phyloP scores from a whole-genome alignment of 2,797 vertebrate species.

The Menidia menidia region DNA sequence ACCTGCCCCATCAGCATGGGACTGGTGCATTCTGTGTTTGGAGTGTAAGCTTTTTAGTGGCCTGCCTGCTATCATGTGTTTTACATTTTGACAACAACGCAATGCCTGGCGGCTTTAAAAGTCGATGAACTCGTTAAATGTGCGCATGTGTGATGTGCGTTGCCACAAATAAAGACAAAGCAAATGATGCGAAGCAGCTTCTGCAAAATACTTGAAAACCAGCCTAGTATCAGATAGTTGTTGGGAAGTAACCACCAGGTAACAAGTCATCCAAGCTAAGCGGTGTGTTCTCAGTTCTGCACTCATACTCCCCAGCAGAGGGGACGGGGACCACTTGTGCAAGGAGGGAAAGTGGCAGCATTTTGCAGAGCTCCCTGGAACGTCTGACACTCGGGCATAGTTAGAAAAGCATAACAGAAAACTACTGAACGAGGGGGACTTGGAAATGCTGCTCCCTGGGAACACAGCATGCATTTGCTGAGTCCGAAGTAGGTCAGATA shows the following conservation, averaged over 20 bases:
- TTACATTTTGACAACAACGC: no score
- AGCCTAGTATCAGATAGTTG: not conserved
- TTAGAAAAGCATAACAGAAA: not conserved
- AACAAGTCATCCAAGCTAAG: no score
- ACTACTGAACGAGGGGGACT: not conserved
- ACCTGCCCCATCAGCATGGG: no score
- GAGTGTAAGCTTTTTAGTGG: no score
- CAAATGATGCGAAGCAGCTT: not conserved
- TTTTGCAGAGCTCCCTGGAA: not conserved
- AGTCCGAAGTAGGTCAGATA: not conserved
- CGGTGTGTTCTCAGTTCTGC: not conserved
- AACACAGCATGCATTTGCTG: not conserved
- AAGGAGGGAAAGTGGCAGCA: not conserved
- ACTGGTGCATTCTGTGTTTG: no score
- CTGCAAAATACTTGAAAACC: not conserved
- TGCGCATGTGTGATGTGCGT: not conserved
- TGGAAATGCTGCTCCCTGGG: not conserved
- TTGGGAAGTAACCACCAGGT: no score
- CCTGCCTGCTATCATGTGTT: no score
- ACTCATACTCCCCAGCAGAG: not conserved
- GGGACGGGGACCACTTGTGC: not conserved
- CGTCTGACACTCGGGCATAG: not conserved
- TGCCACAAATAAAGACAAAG: not conserved
- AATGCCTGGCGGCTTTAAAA: no score
- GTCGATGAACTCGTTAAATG: no score